Conservation (phyloP, 2,113 vertebrate species). For the Bubo scandiacus region DNA sequence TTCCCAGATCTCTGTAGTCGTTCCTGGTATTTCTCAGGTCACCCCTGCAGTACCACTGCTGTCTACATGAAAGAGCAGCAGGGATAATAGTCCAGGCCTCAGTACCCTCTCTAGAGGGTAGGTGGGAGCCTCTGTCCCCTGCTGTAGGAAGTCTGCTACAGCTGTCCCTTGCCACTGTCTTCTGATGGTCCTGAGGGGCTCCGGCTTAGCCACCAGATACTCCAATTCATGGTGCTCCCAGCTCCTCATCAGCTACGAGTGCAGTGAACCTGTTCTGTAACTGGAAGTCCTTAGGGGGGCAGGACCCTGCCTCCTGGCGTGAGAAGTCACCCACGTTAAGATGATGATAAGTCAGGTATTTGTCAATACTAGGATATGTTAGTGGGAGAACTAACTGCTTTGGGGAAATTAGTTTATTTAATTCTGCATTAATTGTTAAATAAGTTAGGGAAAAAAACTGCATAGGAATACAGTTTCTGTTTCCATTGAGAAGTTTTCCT, state of each 20-base stretch:
- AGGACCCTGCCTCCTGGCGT: not conserved
- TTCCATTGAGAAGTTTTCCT: not conserved
- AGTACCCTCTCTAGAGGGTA: not conserved
- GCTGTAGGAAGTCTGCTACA: not conserved
- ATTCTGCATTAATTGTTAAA: not conserved
- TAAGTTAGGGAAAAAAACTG: not conserved
- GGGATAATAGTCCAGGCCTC: not conserved
- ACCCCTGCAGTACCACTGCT: not conserved
- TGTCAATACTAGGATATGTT: not conserved
- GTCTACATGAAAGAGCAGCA: not conserved
- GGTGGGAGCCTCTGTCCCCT: not conserved
- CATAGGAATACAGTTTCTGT: rapidly evolving
- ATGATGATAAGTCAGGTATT: not conserved
- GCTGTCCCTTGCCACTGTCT: not conserved
- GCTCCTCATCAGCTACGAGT: not conserved
- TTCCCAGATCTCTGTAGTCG: not conserved
- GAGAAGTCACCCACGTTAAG: not conserved
- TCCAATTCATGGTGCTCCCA: not conserved
- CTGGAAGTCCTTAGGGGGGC: not conserved
- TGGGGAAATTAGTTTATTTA: not conserved
- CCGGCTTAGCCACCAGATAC: not conserved
- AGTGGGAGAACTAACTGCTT: not conserved
- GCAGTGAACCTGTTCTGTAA: not conserved
- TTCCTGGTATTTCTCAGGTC: not conserved
- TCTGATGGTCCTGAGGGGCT: not conserved